A percentile compares a stretch with the other conserved stretches of the same genome.
Conservation (phyloP, 2,113 vertebrate species). For the Burhinus bistriatus region DNA sequence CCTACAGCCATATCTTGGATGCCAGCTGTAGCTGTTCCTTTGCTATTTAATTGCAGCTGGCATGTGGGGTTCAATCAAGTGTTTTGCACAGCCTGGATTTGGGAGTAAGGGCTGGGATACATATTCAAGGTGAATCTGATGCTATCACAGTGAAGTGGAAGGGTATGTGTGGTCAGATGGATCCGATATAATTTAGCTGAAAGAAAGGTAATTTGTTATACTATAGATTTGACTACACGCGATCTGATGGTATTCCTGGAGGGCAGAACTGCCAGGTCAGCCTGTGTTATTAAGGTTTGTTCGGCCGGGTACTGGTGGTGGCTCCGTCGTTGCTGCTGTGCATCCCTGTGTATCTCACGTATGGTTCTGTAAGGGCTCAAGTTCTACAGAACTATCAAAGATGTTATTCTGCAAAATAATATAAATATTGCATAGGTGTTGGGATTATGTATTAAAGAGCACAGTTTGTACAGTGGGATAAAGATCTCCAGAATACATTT, state of each 20-base stretch:
- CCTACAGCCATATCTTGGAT: neutral
- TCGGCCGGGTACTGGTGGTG: neutral
- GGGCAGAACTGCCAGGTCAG: neutral
- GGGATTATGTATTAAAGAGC: neutral
- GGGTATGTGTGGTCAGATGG: neutral
- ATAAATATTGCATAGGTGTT: neutral
- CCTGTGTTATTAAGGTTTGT: neutral
- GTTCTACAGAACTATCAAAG: neutral
- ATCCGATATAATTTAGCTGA: neutral
- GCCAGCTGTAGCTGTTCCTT: neutral
- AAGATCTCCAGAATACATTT: neutral
- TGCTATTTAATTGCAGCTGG: neutral
- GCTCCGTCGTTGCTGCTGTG: neutral
- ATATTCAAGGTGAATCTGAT: neutral
- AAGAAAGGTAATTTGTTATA: neutral
- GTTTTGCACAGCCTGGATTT: neutral
- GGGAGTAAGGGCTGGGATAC: neutral
- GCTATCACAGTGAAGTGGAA: neutral
- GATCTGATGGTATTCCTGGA: neutral
- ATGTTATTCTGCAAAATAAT: neutral
- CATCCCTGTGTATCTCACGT: neutral
- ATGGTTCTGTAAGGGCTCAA: neutral
- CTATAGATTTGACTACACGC: accelerated
- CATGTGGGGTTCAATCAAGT: accelerated
- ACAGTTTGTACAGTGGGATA: neutral